These are phyloP conservation scores for Tubulanus polymorphus DNA, from an alignment of 2,888 invertebrate species.

Conservation along the genomic window DNA sequence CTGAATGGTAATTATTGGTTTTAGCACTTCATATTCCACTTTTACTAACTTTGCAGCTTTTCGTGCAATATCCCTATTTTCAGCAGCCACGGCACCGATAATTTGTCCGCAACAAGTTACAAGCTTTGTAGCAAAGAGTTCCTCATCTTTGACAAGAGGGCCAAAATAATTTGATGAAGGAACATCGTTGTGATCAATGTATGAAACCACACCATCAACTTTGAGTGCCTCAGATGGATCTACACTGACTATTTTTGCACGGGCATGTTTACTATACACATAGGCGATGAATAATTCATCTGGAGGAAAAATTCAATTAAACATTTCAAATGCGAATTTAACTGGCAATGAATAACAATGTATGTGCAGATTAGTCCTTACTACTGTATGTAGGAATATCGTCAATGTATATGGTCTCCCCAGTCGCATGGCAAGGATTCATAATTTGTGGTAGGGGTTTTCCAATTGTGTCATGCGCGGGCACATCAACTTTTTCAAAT, in stretches of 20 bases:
- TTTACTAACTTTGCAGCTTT: conserved; percentile 76
- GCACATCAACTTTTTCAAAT: conserved; percentile 24
- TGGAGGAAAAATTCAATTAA: conserved; percentile 21
- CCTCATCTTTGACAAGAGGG: conserved; percentile 74
- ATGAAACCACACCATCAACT: conserved; percentile 76
- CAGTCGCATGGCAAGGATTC: conserved; percentile 80
- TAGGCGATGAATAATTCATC: conserved; percentile 76
- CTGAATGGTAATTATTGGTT: conserved; percentile 75
- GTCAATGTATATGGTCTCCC: conserved; percentile 88
- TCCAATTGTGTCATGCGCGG: conserved; percentile 68
- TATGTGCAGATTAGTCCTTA: background rate
- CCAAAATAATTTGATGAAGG: conserved; percentile 67
- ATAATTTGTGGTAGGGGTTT: conserved; percentile 76
- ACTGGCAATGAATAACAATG: background rate
- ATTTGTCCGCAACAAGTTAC: conserved; percentile 71
- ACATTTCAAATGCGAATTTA: background rate
- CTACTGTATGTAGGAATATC: conserved; percentile 70
- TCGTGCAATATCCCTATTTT: conserved; percentile 75
- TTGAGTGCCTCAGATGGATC: conserved; percentile 71
- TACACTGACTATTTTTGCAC: conserved; percentile 73
- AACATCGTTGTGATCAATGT: conserved; percentile 74
- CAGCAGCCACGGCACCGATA: conserved; percentile 76
- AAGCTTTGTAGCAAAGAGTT: conserved; percentile 72
- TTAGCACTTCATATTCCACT: conserved; percentile 75
- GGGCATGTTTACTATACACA: conserved; percentile 75